phyloP scores from a whole-genome alignment of 2,888 invertebrate genomes.

The Aleiodes testaceus region DNA sequence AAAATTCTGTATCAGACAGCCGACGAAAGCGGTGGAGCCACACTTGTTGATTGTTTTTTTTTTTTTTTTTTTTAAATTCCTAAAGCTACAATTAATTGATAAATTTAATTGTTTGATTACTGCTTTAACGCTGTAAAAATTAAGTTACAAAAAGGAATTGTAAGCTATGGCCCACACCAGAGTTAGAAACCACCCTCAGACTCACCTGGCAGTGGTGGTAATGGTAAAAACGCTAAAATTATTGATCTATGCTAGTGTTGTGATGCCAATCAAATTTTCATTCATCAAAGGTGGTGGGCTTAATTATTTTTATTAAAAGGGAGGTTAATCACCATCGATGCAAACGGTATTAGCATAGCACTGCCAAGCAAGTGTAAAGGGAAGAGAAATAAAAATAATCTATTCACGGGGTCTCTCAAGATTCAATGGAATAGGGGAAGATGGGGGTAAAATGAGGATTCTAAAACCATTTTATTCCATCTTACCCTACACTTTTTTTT shows the following conservation, averaged over 20 bases:
- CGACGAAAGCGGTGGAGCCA: slow-evolving; percentile 30
- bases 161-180: slow-evolving; percentile 66
- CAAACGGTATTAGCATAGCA: slow-evolving; percentile 50
- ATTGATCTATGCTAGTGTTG: neutral
- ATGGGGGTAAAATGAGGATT: too few species aligned
- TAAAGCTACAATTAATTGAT: slow-evolving; percentile 12
- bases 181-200: slow-evolving; percentile 62
- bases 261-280: slow-evolving; percentile 25
- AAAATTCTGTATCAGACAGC: slow-evolving; percentile 10
- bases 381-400: slow-evolving; percentile 40
- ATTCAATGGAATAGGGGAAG: slow-evolving; percentile 16
- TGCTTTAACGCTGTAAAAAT: slow-evolving; percentile 57
- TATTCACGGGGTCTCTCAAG: slow-evolving; percentile 28
- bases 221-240: slow-evolving; percentile 1
- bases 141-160: slow-evolving; percentile 63
- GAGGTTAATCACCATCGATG: slow-evolving; percentile 25
- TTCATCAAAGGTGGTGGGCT: slow-evolving; percentile 5
- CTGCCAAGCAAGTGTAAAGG: slow-evolving; percentile 64
- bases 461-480: too few species aligned
- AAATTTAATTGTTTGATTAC: slow-evolving; percentile 48
- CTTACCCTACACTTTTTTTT: too few species aligned
- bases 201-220: slow-evolving; percentile 63
- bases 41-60: too few species aligned
- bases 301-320: slow-evolving; percentile 15
- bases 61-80: slow-evolving; percentile 17